Evolutionary conservation across 1,140 invertebrate species (phyloP).

Genomic region (Dendroctonus ponderosae): DNA sequence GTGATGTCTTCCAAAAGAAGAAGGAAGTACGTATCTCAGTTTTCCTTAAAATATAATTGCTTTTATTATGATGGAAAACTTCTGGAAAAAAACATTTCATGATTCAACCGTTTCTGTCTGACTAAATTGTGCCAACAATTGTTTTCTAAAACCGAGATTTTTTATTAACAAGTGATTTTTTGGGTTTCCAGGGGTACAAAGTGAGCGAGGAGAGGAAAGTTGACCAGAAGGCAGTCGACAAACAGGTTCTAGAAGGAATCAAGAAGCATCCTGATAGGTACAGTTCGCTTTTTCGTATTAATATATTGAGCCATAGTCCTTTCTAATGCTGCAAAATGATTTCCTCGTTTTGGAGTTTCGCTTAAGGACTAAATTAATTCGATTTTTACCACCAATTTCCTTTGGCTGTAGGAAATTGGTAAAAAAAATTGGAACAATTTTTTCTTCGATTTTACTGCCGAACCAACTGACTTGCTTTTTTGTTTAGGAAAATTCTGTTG

Average conservation of each 20-base stretch:
- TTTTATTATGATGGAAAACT: too few species aligned
- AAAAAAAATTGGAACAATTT: constrained; percentile 14
- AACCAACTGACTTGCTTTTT: too few species aligned
- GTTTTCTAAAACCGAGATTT: too few species aligned
- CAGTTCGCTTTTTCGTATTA: background rate
- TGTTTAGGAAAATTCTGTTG: constrained; percentile 70
- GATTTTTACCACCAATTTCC: constrained; percentile 18
- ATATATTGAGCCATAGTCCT: background rate
- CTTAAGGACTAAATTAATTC: constrained; percentile 17
- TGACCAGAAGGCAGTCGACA: constrained; percentile 89
- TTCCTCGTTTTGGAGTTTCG: constrained; percentile 12
- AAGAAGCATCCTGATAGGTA: constrained; percentile 72
- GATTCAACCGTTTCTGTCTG: too few species aligned
- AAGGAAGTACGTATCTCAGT: constrained; percentile 44
- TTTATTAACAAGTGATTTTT: constrained; percentile 29
- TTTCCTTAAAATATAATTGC: too few species aligned
- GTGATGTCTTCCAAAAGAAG: constrained; percentile 56
- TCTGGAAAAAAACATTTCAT: too few species aligned
- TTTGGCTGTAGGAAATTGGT: constrained; percentile 13
- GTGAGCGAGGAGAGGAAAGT: constrained; percentile 84
- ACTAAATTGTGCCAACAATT: too few species aligned
- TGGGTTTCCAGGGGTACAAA: constrained; percentile 70
- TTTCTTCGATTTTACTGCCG: constrained; percentile 1
- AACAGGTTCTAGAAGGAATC: constrained; percentile 77
- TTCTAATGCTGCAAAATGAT: constrained; percentile 17